Conservation (phyloP, 2,113 vertebrate genomes). For the Chloropsis cyanopogon region DNA sequence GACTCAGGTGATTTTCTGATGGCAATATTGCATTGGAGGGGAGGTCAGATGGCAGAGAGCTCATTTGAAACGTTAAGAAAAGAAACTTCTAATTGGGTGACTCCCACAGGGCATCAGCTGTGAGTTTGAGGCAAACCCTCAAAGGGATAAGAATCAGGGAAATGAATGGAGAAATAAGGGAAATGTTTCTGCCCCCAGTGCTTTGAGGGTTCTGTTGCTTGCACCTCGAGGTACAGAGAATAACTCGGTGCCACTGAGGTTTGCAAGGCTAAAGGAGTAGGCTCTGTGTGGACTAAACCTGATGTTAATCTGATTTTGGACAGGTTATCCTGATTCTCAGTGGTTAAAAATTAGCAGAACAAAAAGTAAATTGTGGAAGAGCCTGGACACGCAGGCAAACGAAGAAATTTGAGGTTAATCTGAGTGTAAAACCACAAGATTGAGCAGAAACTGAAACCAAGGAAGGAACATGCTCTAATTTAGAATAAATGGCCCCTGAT, state of each 20-base stretch:
- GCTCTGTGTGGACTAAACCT: neutral
- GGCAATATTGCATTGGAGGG: neutral
- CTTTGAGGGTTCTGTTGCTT: neutral
- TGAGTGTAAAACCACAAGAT: neutral
- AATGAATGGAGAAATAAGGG: neutral
- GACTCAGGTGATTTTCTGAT: neutral
- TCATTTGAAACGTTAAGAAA: neutral
- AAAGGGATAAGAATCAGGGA: neutral
- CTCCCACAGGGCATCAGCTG: neutral
- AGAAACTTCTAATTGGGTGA: neutral
- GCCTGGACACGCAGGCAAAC: rapidly evolving
- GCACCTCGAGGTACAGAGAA: neutral
- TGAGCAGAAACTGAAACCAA: neutral
- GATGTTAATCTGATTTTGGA: neutral
- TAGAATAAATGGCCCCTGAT: neutral
- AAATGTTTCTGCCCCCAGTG: neutral
- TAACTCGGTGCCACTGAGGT: neutral
- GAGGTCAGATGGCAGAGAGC: neutral
- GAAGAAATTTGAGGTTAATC: neutral
- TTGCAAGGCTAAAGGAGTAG: neutral
- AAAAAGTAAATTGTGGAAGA: neutral
- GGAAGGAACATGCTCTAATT: neutral
- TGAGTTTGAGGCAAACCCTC: neutral
- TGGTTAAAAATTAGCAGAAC: neutral
- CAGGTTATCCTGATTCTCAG: neutral